Base-by-base conservation (phyloP, 2,797 vertebrate species). In the Sebastes matsubarae region DNA sequence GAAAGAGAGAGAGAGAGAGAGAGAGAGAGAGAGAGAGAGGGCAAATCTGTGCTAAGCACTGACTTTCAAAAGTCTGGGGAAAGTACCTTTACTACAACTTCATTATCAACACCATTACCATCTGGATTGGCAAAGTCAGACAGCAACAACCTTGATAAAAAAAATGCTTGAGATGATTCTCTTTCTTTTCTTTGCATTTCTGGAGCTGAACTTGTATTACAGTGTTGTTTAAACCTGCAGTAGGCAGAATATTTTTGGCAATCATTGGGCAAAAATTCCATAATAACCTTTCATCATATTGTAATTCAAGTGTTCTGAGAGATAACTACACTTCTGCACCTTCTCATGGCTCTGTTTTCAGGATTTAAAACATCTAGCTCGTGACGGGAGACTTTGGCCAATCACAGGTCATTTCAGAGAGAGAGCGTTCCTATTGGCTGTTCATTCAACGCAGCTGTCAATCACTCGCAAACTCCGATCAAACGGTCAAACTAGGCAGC, bases 31-130 rank as follows among this genome's bases (percentile, higher is more conserved):
- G 20, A 50, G 60, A 67, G 13, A n/a, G 55, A 79, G 75, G 63
- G 29, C 55, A 60, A 18, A 78, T 65, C 69, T 73, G 29, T n/a
- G 7, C 30, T 16, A 8, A 60, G 61, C 57, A 18, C 22, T 66
- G 79, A 84, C 81, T 85, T 89, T 82, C 38, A 83, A 71, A 84
- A 81, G 68, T 79, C 38, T 12, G 32, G 38, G 42, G 3, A 36
- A 71, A 68, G 50, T 58, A 46, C 29, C 20, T 57, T 61, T 30
- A 50, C 14, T 63, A 2, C 3, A 73, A 52, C 68, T 71, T 77
- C 22, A 65, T 82, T 67, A 81, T 70, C 32, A 73, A 30, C n/a
- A 30, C 3, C 32, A n/a, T 76, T 22, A 36, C 38, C 68, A 59
- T 72, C 36, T 70, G 60, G 22, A 50, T 8, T 64, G n/a, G 22